Evolutionary conservation across 2,888 invertebrate species (phyloP), one percentile per base, ranked within the genome.

Genomic region (Noctua janthina): DNA sequence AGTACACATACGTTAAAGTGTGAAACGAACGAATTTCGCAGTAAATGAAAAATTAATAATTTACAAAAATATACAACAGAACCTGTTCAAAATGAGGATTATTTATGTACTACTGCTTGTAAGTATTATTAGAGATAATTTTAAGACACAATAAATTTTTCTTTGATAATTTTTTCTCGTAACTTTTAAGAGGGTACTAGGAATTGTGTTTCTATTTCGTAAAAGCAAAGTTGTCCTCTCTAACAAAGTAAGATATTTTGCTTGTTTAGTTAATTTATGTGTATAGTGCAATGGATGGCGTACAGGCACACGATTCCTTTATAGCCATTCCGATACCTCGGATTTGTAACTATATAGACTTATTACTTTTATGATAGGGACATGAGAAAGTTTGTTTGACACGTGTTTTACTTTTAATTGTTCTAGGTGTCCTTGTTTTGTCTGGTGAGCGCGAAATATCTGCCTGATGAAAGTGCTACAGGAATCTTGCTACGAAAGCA

Each of bases 1-100:
- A 92, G 92, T 93, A 90, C 81, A 89, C 75, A 83, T 81, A 84
- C 78, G 85, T 88, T 90, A 89, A 92, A 85, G 92, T 93, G 93
- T 92, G 92, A 91, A 92, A 92, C 93, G 96, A 96, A 96, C 97
- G 97, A 97, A 95, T 93, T 94, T 93, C 91, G 93, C 92, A 91
- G 90, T 93, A 88, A 87, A 93, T 94, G 92, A 93, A 84, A 29
- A 91, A 85, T 74, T 82, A 5, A 54, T 88, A 75, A 72, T 85
- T 74, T 68, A 77, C n/a, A 88, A 68, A 7, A 70, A 75, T 49
- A 70, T 69, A 87, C 88, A 91, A 92, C 85, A 78, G 90, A 83
- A 87, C 78, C 78, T 62, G 74, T 85, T 86, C 91, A 96, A 90
- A 88, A 97, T 97, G 97, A 96, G 93, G 95, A 94, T 94, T 84